phyloP scores from a whole-genome alignment of 2,888 invertebrate species.

The Tenthredo amoena region DNA sequence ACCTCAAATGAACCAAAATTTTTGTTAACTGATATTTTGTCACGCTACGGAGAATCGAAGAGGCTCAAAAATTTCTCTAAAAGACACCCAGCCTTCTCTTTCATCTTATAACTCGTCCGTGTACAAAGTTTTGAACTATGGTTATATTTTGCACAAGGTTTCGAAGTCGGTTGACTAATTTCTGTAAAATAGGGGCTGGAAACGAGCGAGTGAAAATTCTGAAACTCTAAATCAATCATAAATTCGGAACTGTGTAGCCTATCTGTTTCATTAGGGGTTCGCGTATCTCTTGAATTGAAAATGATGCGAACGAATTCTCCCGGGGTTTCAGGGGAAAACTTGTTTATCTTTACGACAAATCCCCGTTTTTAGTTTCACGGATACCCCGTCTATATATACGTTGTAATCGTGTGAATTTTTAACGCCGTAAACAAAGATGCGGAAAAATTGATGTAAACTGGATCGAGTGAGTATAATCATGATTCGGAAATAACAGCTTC shows the following conservation, averaged over 20 bases:
- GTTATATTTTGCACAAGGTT: background rate
- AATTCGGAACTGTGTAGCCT: constrained; percentile 18
- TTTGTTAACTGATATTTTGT: background rate
- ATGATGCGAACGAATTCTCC: constrained; percentile 2
- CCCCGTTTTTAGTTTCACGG: background rate
- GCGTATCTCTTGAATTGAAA: constrained; percentile 40
- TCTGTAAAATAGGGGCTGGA: background rate
- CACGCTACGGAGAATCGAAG: background rate
- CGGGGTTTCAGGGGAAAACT: background rate
- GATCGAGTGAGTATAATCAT: background rate
- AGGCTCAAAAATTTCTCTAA: background rate
- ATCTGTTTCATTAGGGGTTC: constrained; percentile 38
- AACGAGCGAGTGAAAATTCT: background rate
- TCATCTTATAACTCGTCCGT: background rate
- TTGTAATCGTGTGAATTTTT: background rate
- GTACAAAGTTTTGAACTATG: background rate
- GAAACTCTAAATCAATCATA: constrained; percentile 39
- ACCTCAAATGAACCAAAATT: too few species aligned
- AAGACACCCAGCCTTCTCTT: background rate
- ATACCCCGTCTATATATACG: background rate
- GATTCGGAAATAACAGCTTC: background rate
- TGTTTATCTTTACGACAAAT: constrained; percentile 25
- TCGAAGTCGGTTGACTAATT: constrained; percentile 15
- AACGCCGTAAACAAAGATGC: background rate
- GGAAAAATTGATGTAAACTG: background rate